A percentile compares a stretch with the other conserved stretches of the same genome.
Conservation (phyloP, 1,140 invertebrate genomes). For the Venustaconcha ellipsiformis region DNA sequence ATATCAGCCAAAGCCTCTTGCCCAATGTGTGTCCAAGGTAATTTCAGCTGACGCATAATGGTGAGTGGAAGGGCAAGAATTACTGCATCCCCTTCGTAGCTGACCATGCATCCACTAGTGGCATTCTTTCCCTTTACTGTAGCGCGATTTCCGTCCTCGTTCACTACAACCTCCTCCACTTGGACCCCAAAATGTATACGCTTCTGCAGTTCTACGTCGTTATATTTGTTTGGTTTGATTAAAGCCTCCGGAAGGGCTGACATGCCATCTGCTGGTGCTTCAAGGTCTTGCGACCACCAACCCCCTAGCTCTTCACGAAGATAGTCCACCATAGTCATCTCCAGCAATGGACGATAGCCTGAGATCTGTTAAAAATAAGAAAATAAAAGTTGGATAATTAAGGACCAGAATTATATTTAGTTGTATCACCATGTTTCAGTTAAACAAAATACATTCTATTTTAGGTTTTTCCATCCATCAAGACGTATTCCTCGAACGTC, state of each 20-base stretch:
- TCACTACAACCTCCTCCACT: too few relatives aligned
- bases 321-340: constrained; percentile 12
- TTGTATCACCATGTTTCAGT: too few relatives aligned
- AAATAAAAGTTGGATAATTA: too few relatives aligned
- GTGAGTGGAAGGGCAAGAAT: constrained; percentile 32
- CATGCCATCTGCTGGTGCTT: constrained; percentile 37
- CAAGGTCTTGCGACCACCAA: constrained; percentile 32
- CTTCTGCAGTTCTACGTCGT: constrained; percentile 16
- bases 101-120: constrained; percentile 7
- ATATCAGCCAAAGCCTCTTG: constrained; percentile 21
- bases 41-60: constrained; percentile 28
- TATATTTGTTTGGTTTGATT: constrained; percentile 14
- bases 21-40: constrained; percentile 1
- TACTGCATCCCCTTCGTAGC: constrained; percentile 27
- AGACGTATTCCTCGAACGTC: too few relatives aligned
- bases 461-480: too few relatives aligned
- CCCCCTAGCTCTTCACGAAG: constrained; percentile 27
- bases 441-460: too few relatives aligned
- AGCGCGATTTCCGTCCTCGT: neutral
- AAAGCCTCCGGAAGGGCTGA: constrained; percentile 24
- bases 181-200: constrained; percentile 17
- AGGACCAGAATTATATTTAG: too few relatives aligned
- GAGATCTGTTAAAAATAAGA: constrained; percentile 4
- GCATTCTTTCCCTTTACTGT: constrained; percentile 3
- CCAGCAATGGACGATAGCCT: constrained; percentile 18